Evolutionary conservation across 2,888 invertebrate genomes (phyloP).

Genomic region (Luffia ferchaultella): DNA sequence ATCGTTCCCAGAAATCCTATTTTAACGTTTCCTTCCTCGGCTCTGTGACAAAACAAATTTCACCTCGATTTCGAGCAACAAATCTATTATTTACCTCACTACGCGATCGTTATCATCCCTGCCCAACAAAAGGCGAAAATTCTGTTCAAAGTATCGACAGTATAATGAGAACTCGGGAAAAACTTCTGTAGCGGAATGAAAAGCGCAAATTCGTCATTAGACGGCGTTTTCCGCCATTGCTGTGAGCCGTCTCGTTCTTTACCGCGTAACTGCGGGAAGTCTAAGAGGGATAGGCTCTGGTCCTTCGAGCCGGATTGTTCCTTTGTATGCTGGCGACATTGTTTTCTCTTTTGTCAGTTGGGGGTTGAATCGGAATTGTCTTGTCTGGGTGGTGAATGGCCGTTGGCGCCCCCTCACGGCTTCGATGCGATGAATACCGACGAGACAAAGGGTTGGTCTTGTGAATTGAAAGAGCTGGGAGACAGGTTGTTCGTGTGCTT

Average conservation of each 20-base stretch:
- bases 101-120: constrained; percentile 47
- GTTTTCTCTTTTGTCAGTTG: constrained; percentile 60
- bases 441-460: constrained; percentile 64
- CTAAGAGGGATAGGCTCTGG: constrained; percentile 44
- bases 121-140: constrained; percentile 43
- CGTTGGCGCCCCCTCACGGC: constrained; percentile 55
- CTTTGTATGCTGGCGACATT: constrained; percentile 66
- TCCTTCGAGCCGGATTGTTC: constrained; percentile 63
- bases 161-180: constrained; percentile 65
- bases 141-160: constrained; percentile 56
- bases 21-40: neutral
- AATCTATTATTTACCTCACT: constrained; percentile 34
- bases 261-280: constrained; percentile 20
- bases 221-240: constrained; percentile 63
- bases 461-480: constrained; percentile 51
- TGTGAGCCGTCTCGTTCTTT: constrained; percentile 33
- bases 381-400: constrained; percentile 62
- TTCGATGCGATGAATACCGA: constrained; percentile 47
- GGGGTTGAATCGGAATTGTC: constrained; percentile 63
- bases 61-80: neutral
- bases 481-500: constrained; percentile 44
- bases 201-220: constrained; percentile 68
- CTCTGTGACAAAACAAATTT: neutral
- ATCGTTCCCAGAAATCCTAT: neutral
- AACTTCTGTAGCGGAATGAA: constrained; percentile 67